Evolutionary conservation across 30 jellyfish, hydroid and myxozoan species (phyloP), one percentile per base, ranked within the genome.

Genomic region (Nemopilema nomurai): DNA sequence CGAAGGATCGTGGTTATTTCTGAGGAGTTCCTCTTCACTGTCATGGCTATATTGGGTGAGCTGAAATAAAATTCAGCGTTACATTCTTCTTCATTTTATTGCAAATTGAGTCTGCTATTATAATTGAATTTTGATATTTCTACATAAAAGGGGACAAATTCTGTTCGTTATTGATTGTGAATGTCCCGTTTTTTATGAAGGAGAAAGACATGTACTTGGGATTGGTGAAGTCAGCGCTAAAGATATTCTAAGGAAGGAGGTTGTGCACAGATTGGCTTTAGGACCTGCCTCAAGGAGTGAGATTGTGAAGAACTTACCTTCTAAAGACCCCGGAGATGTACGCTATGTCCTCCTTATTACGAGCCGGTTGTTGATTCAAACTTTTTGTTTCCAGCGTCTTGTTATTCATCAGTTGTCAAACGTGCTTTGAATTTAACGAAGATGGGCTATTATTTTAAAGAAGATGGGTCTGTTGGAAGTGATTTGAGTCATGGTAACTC

Each of bases 251-350:
- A 67, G 82, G 31, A 75, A 96, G 16, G 98, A 92, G 70, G 98
- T 92, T 13, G 73, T 81, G 62, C 98, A 92, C 64, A 81, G 97
- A 21, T 68, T 92, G 51, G 96, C 98, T 1, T 73, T 92, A 24
- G 98, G 97, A 0, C 98, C 98, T 30, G 78, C 91, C 29, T 81
- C 98, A 25, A 67, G 98, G 49, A 92, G 98, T 82, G 90, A 74
- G 22, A 21, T 92, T 23, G 97, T 92, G 18, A 92, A 88, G 78
- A 87, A 87, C 63, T 67, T 92, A 29, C 97, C 98, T 1, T 76
- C 85, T 19, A 76, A 74, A 70, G 97, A 92, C 27, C 95, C 93
- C 1, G 96, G 87, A 71, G 90, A 82, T 81, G 98, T 91, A 75
- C 78, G 91, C 22, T 41, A 13, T 41, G 6, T 41, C 57, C 57